phyloP scores from a whole-genome alignment of 2,113 vertebrate genomes.

The Marmota monax region DNA sequence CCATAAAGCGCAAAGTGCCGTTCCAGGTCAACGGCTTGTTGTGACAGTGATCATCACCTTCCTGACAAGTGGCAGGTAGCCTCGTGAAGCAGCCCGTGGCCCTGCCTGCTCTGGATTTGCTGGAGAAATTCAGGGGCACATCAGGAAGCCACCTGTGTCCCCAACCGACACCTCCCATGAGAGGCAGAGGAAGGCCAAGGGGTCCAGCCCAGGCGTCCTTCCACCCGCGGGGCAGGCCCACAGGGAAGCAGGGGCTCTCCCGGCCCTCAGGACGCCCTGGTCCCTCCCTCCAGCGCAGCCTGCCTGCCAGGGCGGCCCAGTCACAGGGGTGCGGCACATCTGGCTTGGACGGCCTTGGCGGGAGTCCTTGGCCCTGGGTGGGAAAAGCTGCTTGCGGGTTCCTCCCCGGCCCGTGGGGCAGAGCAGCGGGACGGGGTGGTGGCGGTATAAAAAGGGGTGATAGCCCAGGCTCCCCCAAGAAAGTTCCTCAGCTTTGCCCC shows the following conservation, averaged over 20 bases:
- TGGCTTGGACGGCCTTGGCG: conserved; percentile 62
- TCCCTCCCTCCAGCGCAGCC: neutral
- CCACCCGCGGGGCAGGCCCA: neutral
- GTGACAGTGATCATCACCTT: neutral
- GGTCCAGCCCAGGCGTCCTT: neutral
- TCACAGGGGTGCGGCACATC: conserved; percentile 75
- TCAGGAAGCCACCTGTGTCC: neutral
- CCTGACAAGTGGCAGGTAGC: conserved; percentile 39
- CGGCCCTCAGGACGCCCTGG: neutral
- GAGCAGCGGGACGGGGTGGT: neutral
- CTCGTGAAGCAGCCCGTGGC: neutral
- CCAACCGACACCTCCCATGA: neutral
- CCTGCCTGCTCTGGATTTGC: neutral
- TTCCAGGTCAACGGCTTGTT: conserved; percentile 1
- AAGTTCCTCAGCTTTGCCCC: neutral
- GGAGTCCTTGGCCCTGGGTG: conserved; percentile 45
- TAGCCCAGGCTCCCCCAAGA: neutral
- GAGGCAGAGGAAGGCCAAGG: neutral
- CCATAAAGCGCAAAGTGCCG: neutral
- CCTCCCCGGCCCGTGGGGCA: conserved; percentile 51
- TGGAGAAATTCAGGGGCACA: neutral
- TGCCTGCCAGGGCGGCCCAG: neutral
- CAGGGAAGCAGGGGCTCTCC: neutral
- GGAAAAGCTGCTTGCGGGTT: conserved; percentile 44
- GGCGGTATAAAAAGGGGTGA: neutral